Base-by-base conservation (phyloP, 2,113 vertebrate genomes). In the Phalacrocorax brasilianus region DNA sequence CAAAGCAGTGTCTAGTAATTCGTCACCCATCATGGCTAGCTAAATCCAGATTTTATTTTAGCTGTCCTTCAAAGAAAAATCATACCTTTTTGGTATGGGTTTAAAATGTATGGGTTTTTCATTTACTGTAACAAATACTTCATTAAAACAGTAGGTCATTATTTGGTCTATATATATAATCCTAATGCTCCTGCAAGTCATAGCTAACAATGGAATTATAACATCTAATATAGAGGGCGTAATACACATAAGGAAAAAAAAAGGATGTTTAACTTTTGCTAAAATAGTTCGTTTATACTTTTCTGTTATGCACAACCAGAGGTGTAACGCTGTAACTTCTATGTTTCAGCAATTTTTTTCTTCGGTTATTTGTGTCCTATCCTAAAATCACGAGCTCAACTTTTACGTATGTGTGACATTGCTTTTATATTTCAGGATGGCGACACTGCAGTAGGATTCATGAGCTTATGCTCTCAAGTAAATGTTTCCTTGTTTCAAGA, bases 391-490 rank as follows among this genome's bases (percentile, higher is more conserved):
- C 14, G 33, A 38, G 5, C 27, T 84, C 23, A 49, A 5, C 16
- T 53, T 47, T 63, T 73, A 42, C 44, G 2, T 14, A 7, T 0
- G 0, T 85, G 24, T 96, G 53, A 14, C 2, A 0, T 74, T 52
- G 67, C 82, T 93, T 93, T 88, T 82, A 1, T 96, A 8, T 98
- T 98, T 72, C 97, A 99, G 99, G 98, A 95, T 82, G 98, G 95
- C 42, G 98, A 97, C 28, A 35, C 35, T 27, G 97, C 97, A 15
- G 98, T 99, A 0, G 99, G 99, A 27, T 99, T 99, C 95, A 98
- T 99, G 97, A 98, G 97, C 5, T 89, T 99, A 32, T 98, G 97
- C 40, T 97, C 98, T 7, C 91, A 97, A 3, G 97, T 99, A 40
- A 97, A 99, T 38, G 4, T 99, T 82, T 75, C 97, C 30, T 76